These are phyloP conservation scores for Eptesicus fuscus DNA, from an alignment of 2,113 vertebrate species.

Conservation along the genomic window DNA sequence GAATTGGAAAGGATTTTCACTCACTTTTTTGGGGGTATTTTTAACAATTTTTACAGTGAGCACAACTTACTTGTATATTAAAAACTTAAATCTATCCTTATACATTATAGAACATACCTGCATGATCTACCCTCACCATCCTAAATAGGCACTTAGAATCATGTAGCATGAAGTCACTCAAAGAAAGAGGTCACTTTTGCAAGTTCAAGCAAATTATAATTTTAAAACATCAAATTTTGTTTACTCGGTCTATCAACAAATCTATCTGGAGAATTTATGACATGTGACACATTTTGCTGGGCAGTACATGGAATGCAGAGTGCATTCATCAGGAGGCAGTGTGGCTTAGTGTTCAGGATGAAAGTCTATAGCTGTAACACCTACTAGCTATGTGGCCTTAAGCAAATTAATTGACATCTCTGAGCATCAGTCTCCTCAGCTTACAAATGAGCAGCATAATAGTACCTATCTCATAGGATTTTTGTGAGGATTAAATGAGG, in stretches of 20 bases:
- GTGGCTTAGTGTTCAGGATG: background rate
- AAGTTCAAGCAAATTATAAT: background rate
- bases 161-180: background rate
- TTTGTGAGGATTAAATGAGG: background rate
- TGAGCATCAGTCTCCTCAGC: background rate
- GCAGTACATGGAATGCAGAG: background rate
- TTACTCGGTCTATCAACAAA: background rate
- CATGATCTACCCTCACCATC: background rate
- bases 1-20: background rate
- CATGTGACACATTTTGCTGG: background rate
- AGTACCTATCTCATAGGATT: background rate
- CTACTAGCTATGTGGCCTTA: background rate
- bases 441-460: background rate
- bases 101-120: background rate
- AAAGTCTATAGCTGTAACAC: background rate
- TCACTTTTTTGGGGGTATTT: background rate
- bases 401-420: background rate
- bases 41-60: background rate
- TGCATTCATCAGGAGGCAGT: background rate
- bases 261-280: background rate
- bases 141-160: background rate
- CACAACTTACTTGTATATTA: background rate
- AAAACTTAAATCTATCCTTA: background rate
- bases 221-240: conserved; percentile 9
- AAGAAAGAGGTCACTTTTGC: background rate